Base-by-base conservation (phyloP, 2,888 invertebrate genomes). In the Euphydryas editha region DNA sequence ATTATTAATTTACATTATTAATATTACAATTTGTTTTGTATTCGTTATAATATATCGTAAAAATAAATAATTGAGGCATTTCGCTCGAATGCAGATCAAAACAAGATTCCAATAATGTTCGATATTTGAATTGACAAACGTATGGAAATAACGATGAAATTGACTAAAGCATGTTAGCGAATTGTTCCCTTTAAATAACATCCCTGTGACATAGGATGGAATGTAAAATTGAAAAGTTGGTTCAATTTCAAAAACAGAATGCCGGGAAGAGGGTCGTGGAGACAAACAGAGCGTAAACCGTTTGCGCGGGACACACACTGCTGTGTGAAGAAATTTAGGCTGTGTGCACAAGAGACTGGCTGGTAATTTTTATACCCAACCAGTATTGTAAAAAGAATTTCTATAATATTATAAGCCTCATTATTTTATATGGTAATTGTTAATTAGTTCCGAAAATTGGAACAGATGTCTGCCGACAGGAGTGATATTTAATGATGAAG, bases 61-160 rank as follows among this genome's bases (percentile, higher is more conserved):
- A n/a, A n/a, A n/a, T n/a, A n/a, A n/a, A n/a, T n/a, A n/a, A 42
- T 42, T 42, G 42, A 42, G 42, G 15, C 42, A 15, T 42, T 42
- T 42, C 42, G 13, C 20, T 47, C 47, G 47, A 47, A 47, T 47
- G 47, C 42, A n/a, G 24, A 51, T 51, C 62, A 62, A 54, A 62
- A 55, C 18, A 42, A 46, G 62, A 68, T 57, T 42, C 70, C 54
- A 70, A 65, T 68, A 54, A 58, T 36, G 42, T 58, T 54, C 58
- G 58, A 60, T 60, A 65, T 60, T 58, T 57, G 64, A 70, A 68
- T 68, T 65, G 66, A 56, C 61, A 63, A 69, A 69, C 66, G 62
- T 59, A 80, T 80, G 80, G 78, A 80, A 78, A 76, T 76, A 76
- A 76, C 74, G 77, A 74, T 78, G 78, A 68, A 87, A 84, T 85